Percentiles rank a stretch among this genome's conserved stretches.
Conservation (phyloP, 1,140 invertebrate species). For the Cydia pomonella region DNA sequence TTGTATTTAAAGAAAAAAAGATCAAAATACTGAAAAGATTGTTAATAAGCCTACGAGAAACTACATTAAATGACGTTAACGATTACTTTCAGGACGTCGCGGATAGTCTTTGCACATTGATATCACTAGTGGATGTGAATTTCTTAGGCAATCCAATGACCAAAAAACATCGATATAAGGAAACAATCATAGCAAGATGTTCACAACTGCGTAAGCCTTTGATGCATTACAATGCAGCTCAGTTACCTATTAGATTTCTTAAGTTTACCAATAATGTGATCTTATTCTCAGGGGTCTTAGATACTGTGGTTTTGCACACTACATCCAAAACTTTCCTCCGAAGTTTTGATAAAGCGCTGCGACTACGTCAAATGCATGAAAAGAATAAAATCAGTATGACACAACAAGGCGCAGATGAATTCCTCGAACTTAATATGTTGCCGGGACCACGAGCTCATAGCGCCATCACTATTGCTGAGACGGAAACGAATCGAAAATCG, state of each 20-base stretch:
- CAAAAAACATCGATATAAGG: constrained; percentile 82
- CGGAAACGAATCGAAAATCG: constrained; percentile 53
- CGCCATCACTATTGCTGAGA: constrained; percentile 56
- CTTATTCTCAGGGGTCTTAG: constrained; percentile 55
- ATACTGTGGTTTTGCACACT: constrained; percentile 59
- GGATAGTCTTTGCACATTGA: constrained; percentile 78
- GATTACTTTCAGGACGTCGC: constrained; percentile 62
- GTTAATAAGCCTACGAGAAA: neutral
- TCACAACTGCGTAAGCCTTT: constrained; percentile 78
- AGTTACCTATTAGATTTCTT: neutral
- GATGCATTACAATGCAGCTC: neutral
- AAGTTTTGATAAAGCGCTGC: constrained; percentile 68
- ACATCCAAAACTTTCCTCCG: constrained; percentile 64
- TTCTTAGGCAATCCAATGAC: constrained; percentile 84
- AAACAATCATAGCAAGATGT: constrained; percentile 84
- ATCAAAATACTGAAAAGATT: neutral
- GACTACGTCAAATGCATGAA: constrained; percentile 65
- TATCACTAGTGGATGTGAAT: constrained; percentile 78
- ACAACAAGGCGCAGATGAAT: constrained; percentile 60
- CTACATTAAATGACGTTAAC: neutral
- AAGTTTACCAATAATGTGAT: constrained; percentile 19
- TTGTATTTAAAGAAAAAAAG: neutral
- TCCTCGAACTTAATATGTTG: constrained; percentile 70
- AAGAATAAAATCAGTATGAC: constrained; percentile 59
- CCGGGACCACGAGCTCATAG: constrained; percentile 58